Conservation (phyloP, 2,113 vertebrate species). For the Leuciscus idus region DNA sequence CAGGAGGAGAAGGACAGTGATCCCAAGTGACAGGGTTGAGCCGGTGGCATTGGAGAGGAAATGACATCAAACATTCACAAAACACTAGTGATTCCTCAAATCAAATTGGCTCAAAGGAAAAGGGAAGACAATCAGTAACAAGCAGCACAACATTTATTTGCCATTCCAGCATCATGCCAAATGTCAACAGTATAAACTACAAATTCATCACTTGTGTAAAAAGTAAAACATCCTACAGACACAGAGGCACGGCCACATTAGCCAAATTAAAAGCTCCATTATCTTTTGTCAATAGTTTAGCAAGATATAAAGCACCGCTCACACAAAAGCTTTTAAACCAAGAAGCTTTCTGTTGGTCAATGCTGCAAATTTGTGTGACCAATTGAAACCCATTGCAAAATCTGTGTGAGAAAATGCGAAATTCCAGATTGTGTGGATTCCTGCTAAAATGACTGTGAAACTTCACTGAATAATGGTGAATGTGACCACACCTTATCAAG, state of each 20-base stretch:
- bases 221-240: not conserved
- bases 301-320: not conserved
- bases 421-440: not conserved
- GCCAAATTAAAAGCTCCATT: not conserved
- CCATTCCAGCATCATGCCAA: slow-evolving; percentile 9
- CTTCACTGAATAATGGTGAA: not conserved
- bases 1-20: not conserved
- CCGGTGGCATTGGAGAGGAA: not conserved
- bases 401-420: not conserved
- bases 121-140: not conserved
- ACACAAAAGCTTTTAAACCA: not conserved
- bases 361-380: not conserved
- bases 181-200: not conserved
- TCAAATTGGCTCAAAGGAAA: not conserved
- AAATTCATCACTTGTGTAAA: not conserved
- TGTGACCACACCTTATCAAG: not conserved
- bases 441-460: not conserved
- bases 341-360: not conserved
- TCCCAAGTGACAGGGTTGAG: slow-evolving; percentile 21
- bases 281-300: not conserved
- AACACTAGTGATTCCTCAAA: not conserved
- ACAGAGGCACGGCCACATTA: not conserved
- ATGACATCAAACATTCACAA: not conserved
- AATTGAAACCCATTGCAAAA: not conserved
- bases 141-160: slow-evolving; percentile 39